Conservation (phyloP, 2,113 vertebrate genomes). For the Phalacrocorax carbo region DNA sequence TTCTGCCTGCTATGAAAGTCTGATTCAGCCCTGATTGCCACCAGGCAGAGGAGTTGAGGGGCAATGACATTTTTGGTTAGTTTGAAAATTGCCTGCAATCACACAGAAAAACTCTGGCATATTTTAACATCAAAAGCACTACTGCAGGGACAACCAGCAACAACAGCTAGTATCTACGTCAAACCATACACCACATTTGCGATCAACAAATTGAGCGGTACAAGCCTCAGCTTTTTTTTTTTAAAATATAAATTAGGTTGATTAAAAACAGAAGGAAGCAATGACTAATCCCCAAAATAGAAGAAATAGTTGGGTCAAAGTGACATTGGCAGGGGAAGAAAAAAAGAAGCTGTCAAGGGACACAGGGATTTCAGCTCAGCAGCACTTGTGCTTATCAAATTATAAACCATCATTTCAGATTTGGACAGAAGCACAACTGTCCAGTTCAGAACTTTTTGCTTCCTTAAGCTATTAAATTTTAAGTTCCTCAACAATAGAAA, state of each 20-base stretch:
- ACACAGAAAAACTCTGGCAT: not conserved
- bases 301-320: not conserved
- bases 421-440: not conserved
- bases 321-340: not conserved
- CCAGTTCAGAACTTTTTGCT: not conserved
- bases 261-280: not conserved
- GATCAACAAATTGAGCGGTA: not conserved
- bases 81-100: not conserved
- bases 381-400: not conserved
- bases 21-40: not conserved
- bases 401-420: not conserved
- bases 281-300: not conserved
- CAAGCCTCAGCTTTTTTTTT: not conserved
- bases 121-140: not conserved
- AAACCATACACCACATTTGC: not conserved
- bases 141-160: not conserved
- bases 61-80: not conserved
- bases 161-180: not conserved
- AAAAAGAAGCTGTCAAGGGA: not conserved
- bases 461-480: not conserved
- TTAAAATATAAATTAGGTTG: not conserved
- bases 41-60: not conserved
- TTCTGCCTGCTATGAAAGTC: not conserved
- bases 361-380: not conserved
- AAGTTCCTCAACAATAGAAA: not conserved